These are phyloP conservation scores for Sialis fuliginosa DNA, from an alignment of 2,888 invertebrate genomes.

Conservation along the genomic window DNA sequence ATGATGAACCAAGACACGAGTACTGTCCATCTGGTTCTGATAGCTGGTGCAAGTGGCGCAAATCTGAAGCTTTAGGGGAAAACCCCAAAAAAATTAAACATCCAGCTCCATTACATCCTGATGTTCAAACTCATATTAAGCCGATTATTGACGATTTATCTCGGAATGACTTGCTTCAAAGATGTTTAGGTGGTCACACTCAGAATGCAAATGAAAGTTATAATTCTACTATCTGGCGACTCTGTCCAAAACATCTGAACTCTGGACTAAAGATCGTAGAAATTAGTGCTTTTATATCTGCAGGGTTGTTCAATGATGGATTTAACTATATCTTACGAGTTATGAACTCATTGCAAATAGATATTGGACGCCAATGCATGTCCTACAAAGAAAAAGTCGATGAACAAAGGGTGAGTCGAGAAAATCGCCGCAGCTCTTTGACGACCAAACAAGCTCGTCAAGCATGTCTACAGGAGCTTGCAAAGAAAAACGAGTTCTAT, in stretches of 20 bases:
- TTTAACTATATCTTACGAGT: not conserved
- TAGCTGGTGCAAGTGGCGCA: conserved; percentile 13
- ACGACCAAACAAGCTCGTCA: too few relatives aligned
- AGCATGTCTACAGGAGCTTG: too few relatives aligned
- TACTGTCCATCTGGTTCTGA: conserved; percentile 12
- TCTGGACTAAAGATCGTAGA: conserved; percentile 9
- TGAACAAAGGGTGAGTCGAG: not conserved
- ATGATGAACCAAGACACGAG: conserved; percentile 13
- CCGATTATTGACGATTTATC: conserved; percentile 8
- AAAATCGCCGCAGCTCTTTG: conserved; percentile 3
- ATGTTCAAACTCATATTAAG: conserved; percentile 7
- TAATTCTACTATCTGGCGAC: conserved; percentile 10
- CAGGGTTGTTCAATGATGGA: conserved; percentile 6
- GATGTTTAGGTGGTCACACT: conserved; percentile 9
- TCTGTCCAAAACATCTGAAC: conserved; percentile 10
- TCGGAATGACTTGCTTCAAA: conserved; percentile 6
- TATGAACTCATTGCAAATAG: conserved; percentile 1
- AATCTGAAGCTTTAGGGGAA: conserved; percentile 6
- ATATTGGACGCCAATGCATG: conserved; percentile 3
- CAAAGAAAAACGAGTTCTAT: not conserved
- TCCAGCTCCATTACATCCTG: conserved; percentile 6
- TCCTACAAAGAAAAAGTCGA: conserved; percentile 1
- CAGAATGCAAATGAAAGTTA: conserved; percentile 12
- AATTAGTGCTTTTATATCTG: conserved; percentile 9
- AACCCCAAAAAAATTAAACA: conserved; percentile 6